These are phyloP conservation scores for Dendroctonus valens DNA, from an alignment of 1,140 invertebrate genomes.

Conservation along the genomic window DNA sequence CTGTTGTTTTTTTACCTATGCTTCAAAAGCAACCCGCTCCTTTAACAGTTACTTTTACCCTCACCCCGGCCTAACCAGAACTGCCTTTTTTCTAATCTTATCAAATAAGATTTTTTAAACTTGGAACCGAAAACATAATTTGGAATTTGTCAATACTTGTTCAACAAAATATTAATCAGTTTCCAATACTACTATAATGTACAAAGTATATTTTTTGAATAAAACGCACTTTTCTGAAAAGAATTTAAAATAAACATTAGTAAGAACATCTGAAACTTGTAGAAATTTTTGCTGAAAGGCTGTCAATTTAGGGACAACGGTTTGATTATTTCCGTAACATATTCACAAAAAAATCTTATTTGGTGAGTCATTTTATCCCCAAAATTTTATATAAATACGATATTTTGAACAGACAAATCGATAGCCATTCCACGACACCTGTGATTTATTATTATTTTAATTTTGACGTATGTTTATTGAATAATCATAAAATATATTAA, in stretches of 20 bases:
- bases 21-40: conserved; percentile 75
- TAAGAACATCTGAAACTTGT: not conserved
- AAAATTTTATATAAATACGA: conserved; percentile 14
- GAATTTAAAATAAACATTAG: not conserved
- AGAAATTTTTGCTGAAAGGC: no score
- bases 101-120: conserved; percentile 27
- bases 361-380: conserved; percentile 25
- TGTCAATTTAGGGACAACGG: no score
- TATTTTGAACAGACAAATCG: conserved; percentile 41
- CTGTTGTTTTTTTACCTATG: conserved; percentile 89
- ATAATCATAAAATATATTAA: conserved; percentile 47
- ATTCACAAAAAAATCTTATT: conserved; percentile 18
- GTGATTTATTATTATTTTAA: conserved; percentile 51
- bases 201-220: not conserved
- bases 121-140: not conserved
- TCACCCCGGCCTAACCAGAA: conserved; percentile 76
- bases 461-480: conserved; percentile 49
- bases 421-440: conserved; percentile 52
- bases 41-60: conserved; percentile 84
- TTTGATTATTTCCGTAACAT: conserved; percentile 2
- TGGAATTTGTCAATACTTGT: not conserved
- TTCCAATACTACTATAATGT: not conserved
- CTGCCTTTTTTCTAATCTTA: conserved; percentile 2
- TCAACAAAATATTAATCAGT: no score
- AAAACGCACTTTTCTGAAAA: not conserved